phyloP scores from a whole-genome alignment of 2,888 invertebrate species.

The Spatulosminthurus flaviceps region DNA sequence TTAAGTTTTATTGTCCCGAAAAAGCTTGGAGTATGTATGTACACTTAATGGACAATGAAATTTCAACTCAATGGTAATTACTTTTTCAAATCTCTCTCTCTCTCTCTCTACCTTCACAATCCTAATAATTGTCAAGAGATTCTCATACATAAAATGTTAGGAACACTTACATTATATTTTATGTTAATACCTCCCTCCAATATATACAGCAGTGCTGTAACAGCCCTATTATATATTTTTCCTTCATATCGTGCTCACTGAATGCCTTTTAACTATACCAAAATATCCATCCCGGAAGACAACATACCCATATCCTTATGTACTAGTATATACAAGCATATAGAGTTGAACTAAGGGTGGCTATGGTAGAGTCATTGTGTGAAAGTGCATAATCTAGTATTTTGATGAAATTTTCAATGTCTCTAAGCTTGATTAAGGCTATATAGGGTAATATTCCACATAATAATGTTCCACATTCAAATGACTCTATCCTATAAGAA shows the following conservation, averaged over 20 bases:
- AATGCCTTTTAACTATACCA: too few species aligned
- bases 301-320: too few species aligned
- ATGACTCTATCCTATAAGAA: slow-evolving; percentile 18
- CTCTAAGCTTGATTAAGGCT: slow-evolving; percentile 8
- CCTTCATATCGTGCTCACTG: too few species aligned
- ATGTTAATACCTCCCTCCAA: background rate
- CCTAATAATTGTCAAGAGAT: slow-evolving; percentile 12
- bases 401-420: background rate
- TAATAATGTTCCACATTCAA: background rate
- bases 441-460: background rate
- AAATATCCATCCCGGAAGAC: too few species aligned
- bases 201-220: too few species aligned
- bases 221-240: too few species aligned
- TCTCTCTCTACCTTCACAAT: slow-evolving; percentile 9
- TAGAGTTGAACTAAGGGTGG: background rate
- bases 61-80: background rate
- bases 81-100: background rate
- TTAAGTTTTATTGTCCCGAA: slow-evolving; percentile 18
- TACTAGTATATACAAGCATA: too few species aligned
- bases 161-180: background rate
- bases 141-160: slow-evolving; percentile 1
- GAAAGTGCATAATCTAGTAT: too few species aligned
- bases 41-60: slow-evolving; percentile 14
- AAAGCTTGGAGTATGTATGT: slow-evolving; percentile 6
- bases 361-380: background rate